Conservation (phyloP, 2,888 invertebrate species). For the Bimastos eiseni region DNA sequence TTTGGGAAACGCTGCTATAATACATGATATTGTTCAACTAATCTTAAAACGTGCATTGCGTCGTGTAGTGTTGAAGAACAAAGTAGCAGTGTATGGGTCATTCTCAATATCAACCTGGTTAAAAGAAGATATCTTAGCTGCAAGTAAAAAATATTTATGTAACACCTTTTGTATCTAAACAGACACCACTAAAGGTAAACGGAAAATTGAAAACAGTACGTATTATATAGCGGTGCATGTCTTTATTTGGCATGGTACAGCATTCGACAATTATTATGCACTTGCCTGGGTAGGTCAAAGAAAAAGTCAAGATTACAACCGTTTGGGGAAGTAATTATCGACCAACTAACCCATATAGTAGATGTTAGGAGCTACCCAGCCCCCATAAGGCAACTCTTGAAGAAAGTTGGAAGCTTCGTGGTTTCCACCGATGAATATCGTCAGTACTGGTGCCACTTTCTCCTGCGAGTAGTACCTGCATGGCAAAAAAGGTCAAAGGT, state of each 20-base stretch:
- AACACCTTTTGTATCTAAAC: too few species aligned
- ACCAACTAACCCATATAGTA: conserved; percentile 78
- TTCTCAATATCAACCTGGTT: neutral
- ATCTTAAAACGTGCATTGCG: neutral
- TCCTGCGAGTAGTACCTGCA: conserved; percentile 89
- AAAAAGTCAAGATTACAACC: neutral
- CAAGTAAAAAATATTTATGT: too few species aligned
- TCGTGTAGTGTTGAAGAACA: neutral
- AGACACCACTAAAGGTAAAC: too few species aligned
- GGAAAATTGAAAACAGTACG: too few species aligned
- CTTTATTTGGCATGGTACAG: neutral
- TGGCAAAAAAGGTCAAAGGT: neutral
- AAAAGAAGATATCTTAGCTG: neutral
- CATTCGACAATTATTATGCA: neutral
- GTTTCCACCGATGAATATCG: conserved; percentile 96
- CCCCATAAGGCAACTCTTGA: conserved; percentile 90
- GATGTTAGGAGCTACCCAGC: conserved; percentile 98
- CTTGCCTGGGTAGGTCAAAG: neutral
- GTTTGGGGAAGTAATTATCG: neutral
- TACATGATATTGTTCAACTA: too few species aligned
- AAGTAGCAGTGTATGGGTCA: neutral
- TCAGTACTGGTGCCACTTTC: conserved; percentile 83
- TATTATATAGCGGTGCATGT: neutral
- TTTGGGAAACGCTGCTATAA: too few species aligned
- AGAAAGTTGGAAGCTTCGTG: conserved; percentile 97